Evolutionary conservation across 2,113 vertebrate species (phyloP), one percentile per base, ranked within the genome.

Genomic region (Motacilla tschutschensis): DNA sequence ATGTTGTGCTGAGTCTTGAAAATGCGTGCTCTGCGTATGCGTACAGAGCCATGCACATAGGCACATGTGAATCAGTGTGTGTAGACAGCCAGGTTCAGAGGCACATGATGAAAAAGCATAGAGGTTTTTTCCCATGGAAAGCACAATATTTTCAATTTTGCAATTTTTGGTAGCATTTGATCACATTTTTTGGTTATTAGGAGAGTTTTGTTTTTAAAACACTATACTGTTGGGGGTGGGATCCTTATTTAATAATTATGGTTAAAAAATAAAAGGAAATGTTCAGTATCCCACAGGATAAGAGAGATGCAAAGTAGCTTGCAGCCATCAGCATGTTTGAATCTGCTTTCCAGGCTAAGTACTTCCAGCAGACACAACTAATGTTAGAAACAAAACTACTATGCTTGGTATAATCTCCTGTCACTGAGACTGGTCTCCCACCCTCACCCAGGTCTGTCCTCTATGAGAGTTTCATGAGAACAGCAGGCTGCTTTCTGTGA

Each of bases 171-270:
- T 76, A 80, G 47, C 2, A 43, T 40, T 77, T 65, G 8, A 22
- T 62, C 29, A 10, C 36, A 60, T 54, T 31, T 60, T 19, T 33
- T 25, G 2, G 6, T 29, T 79, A 35, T 76, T 59, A 65, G 50
- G 14, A 58, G 4, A 48, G 4, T 5, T 65, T 79, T 0, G 3
- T 53, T 85, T 71, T 65, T n/a, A 50, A 74, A 83, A 50, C 33
- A 29, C 3, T 9, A 1, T 57, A 15, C 38, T 73, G 5, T 36
- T 17, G 9, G 22, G 3, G 2, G 0, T 38, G 2, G 7, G 6
- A 9, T 54, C 12, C 8, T 58, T 72, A 15, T 62, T 82, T 64
- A 55, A 46, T 65, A 60, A 22, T 22, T 36, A 19, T 25, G 4
- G 2, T 54, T 41, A 2, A 15, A 36, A 60, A 51, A 22, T 22